phyloP scores from a whole-genome alignment of 2,113 vertebrate species.

The Malurus elegans region DNA sequence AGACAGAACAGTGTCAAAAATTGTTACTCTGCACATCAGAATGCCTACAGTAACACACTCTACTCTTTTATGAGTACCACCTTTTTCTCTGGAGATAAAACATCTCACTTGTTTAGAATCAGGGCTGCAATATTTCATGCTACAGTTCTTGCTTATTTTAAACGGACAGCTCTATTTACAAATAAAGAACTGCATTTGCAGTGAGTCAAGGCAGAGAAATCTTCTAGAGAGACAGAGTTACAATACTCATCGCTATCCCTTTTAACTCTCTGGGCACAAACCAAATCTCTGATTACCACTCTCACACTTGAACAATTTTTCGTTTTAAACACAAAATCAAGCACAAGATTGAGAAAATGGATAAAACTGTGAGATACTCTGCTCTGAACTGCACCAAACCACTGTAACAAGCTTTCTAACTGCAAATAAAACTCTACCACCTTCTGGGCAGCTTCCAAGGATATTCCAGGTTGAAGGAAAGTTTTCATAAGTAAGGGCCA shows the following conservation, averaged over 20 bases:
- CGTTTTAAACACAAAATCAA: not conserved
- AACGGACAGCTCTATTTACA: not conserved
- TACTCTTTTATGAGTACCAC: not conserved
- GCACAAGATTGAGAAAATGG: not conserved
- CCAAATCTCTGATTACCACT: not conserved
- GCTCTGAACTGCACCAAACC: not conserved
- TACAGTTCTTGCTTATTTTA: not conserved
- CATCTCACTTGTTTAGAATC: not conserved
- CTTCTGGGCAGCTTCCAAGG: slow-evolving; percentile 54
- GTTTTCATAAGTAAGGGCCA: slow-evolving; percentile 79
- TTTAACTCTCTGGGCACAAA: not conserved
- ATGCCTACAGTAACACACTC: not conserved
- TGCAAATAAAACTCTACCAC: slow-evolving; percentile 54
- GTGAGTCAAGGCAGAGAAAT: not conserved
- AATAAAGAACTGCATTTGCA: not conserved
- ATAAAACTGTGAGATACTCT: not conserved
- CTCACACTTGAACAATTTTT: not conserved
- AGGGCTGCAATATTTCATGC: not conserved
- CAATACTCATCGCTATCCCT: not conserved
- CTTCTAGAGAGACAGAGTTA: not conserved
- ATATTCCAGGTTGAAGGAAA: slow-evolving; percentile 77
- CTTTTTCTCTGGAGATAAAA: not conserved
- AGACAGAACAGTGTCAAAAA: not conserved
- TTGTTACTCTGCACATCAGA: not conserved
- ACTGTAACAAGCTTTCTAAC: not conserved